Conservation (phyloP, 2,113 vertebrate genomes). For the Myrmecophaga tridactyla region DNA sequence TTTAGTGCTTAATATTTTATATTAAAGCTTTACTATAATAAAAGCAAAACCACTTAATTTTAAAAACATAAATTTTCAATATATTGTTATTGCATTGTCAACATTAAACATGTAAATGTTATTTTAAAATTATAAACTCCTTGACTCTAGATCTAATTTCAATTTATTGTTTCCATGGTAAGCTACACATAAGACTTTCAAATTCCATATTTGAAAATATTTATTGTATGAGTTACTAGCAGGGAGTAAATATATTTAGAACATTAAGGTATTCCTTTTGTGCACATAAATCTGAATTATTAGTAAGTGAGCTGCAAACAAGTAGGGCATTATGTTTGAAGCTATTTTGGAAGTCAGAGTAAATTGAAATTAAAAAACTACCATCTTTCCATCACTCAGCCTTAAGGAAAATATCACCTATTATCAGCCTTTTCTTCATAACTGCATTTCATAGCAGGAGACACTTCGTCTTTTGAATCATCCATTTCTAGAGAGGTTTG, state of each 20-base stretch:
- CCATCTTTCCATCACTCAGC: slow-evolving; percentile 55
- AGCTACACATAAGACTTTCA: neutral
- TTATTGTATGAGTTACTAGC: neutral
- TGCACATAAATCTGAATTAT: neutral
- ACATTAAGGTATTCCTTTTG: neutral
- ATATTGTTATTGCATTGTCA: neutral
- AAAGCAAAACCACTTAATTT: neutral
- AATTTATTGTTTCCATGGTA: neutral
- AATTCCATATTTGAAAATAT: neutral
- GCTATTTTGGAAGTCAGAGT: slow-evolving; percentile 26
- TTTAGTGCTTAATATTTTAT: neutral
- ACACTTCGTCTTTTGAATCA: slow-evolving; percentile 51
- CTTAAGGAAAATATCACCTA: slow-evolving; percentile 59
- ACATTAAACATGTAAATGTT: neutral
- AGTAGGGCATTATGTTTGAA: neutral
- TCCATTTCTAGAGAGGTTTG: slow-evolving; percentile 43
- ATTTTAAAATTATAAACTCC: neutral
- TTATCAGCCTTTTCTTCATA: slow-evolving; percentile 37
- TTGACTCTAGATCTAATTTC: neutral
- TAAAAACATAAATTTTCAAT: neutral
- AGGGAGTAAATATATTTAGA: neutral
- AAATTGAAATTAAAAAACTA: slow-evolving; percentile 75
- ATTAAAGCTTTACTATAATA: neutral
- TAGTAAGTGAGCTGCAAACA: slow-evolving; percentile 36
- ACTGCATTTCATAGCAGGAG: slow-evolving; percentile 60